phyloP scores from a whole-genome alignment of 2,797 vertebrate species.

The Arrhamphus sclerolepis region DNA sequence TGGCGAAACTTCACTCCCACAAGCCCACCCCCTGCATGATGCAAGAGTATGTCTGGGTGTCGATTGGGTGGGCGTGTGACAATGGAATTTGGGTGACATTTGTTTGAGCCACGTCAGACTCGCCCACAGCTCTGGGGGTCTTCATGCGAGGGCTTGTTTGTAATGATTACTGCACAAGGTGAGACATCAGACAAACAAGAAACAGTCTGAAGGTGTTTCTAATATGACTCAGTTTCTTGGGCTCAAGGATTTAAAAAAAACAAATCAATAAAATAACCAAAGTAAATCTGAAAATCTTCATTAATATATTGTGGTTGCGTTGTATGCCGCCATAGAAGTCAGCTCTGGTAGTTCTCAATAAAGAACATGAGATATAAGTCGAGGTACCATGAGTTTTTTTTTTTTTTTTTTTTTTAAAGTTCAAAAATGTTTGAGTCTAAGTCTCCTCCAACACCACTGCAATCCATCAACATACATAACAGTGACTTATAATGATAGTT shows the following conservation, averaged over 20 bases:
- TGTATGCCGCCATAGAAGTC: no score
- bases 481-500: no score
- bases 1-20: constrained; percentile 44
- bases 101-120: constrained; percentile 9
- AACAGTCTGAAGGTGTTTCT: constrained; percentile 3
- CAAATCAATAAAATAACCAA: not conserved
- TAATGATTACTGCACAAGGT: constrained; percentile 23
- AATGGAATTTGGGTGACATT: constrained; percentile 54
- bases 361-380: no score
- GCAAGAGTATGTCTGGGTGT: not conserved
- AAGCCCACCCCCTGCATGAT: not conserved
- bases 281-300: no score
- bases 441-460: no score
- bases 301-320: no score
- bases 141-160: not conserved
- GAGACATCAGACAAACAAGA: not conserved
- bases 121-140: constrained; percentile 54
- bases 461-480: no score
- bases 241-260: not conserved
- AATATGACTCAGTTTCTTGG: not conserved
- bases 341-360: no score
- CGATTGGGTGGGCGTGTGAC: constrained; percentile 32
- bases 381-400: no score
- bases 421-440: no score
- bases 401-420: no score